Base-by-base conservation (phyloP, 2,113 vertebrate genomes). In the Protomyctophum bolini region DNA sequence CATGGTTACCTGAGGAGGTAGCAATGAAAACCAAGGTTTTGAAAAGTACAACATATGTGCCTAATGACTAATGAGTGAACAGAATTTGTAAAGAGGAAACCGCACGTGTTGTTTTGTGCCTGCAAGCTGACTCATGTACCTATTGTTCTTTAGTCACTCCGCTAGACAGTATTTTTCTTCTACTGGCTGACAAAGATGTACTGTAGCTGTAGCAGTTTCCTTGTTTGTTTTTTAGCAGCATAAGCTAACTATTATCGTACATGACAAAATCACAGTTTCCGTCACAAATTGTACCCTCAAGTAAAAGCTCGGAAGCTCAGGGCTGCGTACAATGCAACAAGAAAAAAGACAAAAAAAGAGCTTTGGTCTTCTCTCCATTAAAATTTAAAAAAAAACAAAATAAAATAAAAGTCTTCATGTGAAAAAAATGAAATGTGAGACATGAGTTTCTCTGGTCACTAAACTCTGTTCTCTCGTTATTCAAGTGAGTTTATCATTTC, bases 341-440 rank as follows among this genome's bases (percentile, higher is more conserved):
- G 60, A 46, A 5, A 51, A 50, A 54, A n/a, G 56, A 54, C 60
- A 60, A 64, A 60, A 10, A 58, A 74, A 65, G 6, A 73, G 78
- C 85, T 91, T 94, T 93, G 91, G 93, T 92, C 89, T 90, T 91
- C 58, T 80, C 80, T 86, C 71, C 85, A 86, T 81, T 75, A 61
- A 85, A 74, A 71, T 79, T 76, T 77, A 81, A 86, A 76, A 86
- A 29, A 8, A n/a, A 47, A 52, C 51, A 63, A 68, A 81, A 33
- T 8, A 55, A 41, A 10, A 46, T 9, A 12, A 70, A 14, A 85
- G 67, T 63, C 48, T n/a, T 66, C 72, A 71, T 80, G 66, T 67
- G 14, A 54, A 52, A 12, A 29, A 58, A 58, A 64, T 4, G 14
- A 65, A 73, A 54, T 67, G 76, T 82, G 70, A 72, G 48, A 74